Evolutionary conservation across 2,888 invertebrate genomes (phyloP), one percentile per base, ranked within the genome.

Genomic region (Drosophila ustulata): DNA sequence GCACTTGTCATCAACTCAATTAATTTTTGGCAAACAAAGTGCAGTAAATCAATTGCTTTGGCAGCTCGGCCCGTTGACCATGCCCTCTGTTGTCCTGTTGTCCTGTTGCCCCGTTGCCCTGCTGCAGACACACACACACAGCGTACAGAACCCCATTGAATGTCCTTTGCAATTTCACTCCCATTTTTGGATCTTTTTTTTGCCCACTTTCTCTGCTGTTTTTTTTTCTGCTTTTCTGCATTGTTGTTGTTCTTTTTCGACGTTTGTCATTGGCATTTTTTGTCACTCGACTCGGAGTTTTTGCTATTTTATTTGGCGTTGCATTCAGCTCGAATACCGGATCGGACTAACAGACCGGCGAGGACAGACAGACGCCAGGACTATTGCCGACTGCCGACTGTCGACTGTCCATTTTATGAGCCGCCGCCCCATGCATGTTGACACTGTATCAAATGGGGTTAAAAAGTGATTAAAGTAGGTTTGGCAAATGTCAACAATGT

Each of bases 1-100:
- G 92, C 92, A 92, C 92, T 92, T 91, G 91, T 91, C 92, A 91
- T 91, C 91, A 91, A 91, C 91, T 91, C 92, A 91, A 92, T 91
- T 91, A 91, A 91, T 91, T 91, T 91, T 91, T 92, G 92, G 92
- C 92, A 91, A 92, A 91, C 91, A 91, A 91, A 90, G 88, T 89
- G 90, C 90, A 86, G 85, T 86, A 86, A 86, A 91, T 91, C 91
- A 91, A 91, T 91, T 91, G 91, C 89, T 91, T 90, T 91, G 91
- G 90, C 91, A 91, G 88, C 88, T 87, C 77, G 72, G 79, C 85
- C 84, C 78, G 82, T 77, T 75, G 68, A 81, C 85, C 79, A 76
- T 72, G 75, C 76, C 59, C 66, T 23, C 37, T 2, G n/a, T 37
- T 37, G 37, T 5, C n/a, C n/a, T n/a, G 28, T 28, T n/a, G n/a